phyloP scores from a whole-genome alignment of 2,113 vertebrate genomes.

The Ageneiosus marmoratus region DNA sequence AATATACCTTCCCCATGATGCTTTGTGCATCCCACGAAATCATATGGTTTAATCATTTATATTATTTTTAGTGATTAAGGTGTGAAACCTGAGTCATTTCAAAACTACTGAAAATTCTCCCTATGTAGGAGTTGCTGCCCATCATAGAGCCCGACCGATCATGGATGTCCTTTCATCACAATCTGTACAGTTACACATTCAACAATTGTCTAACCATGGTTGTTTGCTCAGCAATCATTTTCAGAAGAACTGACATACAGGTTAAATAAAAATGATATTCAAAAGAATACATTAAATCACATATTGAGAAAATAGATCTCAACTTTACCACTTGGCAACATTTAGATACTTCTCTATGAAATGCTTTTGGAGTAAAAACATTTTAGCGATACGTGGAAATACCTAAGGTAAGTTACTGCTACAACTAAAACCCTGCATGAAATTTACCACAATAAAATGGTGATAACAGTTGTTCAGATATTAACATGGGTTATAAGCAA shows the following conservation, averaged over 20 bases:
- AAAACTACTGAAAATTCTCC: constrained; percentile 34
- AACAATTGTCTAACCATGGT: not conserved
- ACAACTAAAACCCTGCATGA: constrained; percentile 48
- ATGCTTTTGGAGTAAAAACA: constrained; percentile 49
- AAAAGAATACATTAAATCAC: constrained; percentile 46
- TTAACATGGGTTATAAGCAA: constrained; percentile 50
- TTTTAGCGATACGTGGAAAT: constrained; percentile 35
- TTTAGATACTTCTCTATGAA: constrained; percentile 37
- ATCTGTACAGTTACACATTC: constrained; percentile 15
- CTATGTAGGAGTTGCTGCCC: constrained; percentile 36
- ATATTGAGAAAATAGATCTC: constrained; percentile 39
- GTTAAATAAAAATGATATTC: constrained; percentile 42
- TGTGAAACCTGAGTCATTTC: constrained; percentile 63
- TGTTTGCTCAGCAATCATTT: constrained; percentile 41
- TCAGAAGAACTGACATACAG: constrained; percentile 30
- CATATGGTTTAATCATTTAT: constrained; percentile 45
- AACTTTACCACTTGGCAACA: constrained; percentile 31
- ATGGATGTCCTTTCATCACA: constrained; percentile 20
- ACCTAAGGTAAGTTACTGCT: constrained; percentile 37
- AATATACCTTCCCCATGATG: constrained; percentile 37
- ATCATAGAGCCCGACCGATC: constrained; percentile 53
- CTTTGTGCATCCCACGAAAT: constrained; percentile 44
- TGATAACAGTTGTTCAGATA: constrained; percentile 28
- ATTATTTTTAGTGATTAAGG: constrained; percentile 61
- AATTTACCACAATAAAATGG: constrained; percentile 41